Evolutionary conservation across 92 coral and sea anemone species (phyloP).

Genomic region (Paramuricea clavata): DNA sequence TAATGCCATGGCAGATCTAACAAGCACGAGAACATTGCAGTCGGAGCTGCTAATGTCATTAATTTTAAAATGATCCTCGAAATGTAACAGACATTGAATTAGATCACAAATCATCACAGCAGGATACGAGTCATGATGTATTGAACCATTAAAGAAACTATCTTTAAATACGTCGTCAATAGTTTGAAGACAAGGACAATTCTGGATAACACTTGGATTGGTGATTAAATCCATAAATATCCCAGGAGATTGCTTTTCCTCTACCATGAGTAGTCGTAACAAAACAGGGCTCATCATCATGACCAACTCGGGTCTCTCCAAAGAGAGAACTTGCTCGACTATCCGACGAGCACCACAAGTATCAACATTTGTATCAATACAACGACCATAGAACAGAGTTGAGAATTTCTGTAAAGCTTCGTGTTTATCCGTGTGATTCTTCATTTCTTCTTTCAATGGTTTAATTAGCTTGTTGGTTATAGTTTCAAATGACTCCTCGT

Average conservation of each 20-base stretch:
- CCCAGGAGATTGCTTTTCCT: constrained; percentile 68
- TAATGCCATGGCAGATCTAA: constrained; percentile 66
- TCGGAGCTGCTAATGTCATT: constrained; percentile 73
- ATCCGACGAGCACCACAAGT: constrained; percentile 74
- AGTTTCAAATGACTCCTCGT: constrained; percentile 65
- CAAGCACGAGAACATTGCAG: constrained; percentile 57
- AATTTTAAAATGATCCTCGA: no score
- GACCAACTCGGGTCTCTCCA: constrained; percentile 63
- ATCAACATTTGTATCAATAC: constrained; percentile 88
- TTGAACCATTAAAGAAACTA: not conserved
- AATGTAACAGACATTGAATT: constrained; percentile 74
- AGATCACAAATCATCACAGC: constrained; percentile 94
- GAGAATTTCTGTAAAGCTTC: constrained; percentile 73
- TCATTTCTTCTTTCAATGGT: constrained; percentile 52
- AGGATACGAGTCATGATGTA: constrained; percentile 74
- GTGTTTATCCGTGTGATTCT: constrained; percentile 52
- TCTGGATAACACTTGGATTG: constrained; percentile 73
- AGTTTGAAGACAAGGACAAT: constrained; percentile 70
- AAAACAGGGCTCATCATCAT: constrained; percentile 80
- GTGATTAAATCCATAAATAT: constrained; percentile 70
- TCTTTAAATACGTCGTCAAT: constrained; percentile 50
- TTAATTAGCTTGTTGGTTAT: constrained; percentile 39
- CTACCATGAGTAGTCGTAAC: constrained; percentile 75
- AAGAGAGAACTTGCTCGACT: constrained; percentile 69
- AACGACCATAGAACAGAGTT: constrained; percentile 78